A percentile compares a stretch with the other conserved stretches of the same genome.
These are phyloP conservation scores for Tetanocera ferruginea DNA, from an alignment of 2,888 invertebrate species.

Conservation along the genomic window DNA sequence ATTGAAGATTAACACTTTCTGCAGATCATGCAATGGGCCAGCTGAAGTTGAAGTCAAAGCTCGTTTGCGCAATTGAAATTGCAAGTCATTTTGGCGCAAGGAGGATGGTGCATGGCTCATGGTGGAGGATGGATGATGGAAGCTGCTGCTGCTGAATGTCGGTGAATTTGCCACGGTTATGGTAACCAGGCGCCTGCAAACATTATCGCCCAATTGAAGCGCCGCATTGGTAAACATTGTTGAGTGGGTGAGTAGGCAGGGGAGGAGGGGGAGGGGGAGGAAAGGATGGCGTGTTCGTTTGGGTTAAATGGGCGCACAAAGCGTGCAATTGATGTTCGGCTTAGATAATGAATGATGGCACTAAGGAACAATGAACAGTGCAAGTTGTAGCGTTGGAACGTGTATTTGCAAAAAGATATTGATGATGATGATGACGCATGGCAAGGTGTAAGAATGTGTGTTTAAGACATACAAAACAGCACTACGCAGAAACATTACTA, in stretches of 20 bases:
- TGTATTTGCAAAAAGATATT: background rate
- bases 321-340: constrained; percentile 31
- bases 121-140: background rate
- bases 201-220: constrained; percentile 41
- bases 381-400: background rate
- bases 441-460: background rate
- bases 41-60: background rate
- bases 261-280: background rate
- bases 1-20: constrained; percentile 42
- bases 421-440: constrained; percentile 14
- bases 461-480: background rate
- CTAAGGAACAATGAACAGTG: background rate
- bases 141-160: background rate
- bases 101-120: background rate
- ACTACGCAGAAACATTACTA: background rate
- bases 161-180: constrained; percentile 15
- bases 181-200: constrained; percentile 40
- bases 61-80: constrained; percentile 29
- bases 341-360: constrained; percentile 32
- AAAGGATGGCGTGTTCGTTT: background rate
- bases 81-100: constrained; percentile 32
- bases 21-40: constrained; percentile 31
- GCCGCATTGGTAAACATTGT: background rate
- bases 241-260: background rate
- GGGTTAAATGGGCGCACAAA: constrained; percentile 8